phyloP scores from a whole-genome alignment of 2,797 vertebrate species.

The Necrosyrtes monachus region DNA sequence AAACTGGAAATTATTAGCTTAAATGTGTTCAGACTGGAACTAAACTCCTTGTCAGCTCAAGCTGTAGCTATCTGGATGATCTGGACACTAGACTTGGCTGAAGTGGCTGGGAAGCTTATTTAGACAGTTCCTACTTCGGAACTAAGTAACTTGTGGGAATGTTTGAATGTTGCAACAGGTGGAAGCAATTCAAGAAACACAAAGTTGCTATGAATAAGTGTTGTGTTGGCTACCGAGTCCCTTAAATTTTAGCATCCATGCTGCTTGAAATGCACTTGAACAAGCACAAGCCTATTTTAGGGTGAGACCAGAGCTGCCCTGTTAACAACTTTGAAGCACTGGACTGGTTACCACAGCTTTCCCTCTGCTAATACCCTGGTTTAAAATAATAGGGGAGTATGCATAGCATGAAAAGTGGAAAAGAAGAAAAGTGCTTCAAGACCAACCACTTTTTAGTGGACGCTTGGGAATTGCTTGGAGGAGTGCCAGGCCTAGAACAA shows the following conservation, averaged over 20 bases:
- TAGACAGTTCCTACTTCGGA: not conserved
- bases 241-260: not conserved
- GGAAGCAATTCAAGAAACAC: not conserved
- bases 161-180: not conserved
- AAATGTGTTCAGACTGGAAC: not conserved
- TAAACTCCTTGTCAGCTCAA: not conserved
- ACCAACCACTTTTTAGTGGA: conserved; percentile 54
- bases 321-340: not conserved
- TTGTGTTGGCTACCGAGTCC: not conserved
- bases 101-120: not conserved
- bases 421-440: conserved; percentile 40
- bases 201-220: not conserved
- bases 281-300: not conserved
- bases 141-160: not conserved
- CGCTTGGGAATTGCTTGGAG: conserved; percentile 32
- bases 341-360: not conserved
- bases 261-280: not conserved
- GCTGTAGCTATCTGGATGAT: not conserved
- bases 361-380: not conserved
- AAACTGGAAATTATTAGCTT: not conserved
- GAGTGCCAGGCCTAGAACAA: conserved; percentile 39
- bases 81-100: not conserved
- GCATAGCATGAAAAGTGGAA: not conserved
- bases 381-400: conserved; percentile 39
- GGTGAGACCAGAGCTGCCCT: not conserved